Percentiles rank a stretch among this genome's conserved stretches.
Conservation (phyloP, 2,888 invertebrate species). For the Eledona agricola region DNA sequence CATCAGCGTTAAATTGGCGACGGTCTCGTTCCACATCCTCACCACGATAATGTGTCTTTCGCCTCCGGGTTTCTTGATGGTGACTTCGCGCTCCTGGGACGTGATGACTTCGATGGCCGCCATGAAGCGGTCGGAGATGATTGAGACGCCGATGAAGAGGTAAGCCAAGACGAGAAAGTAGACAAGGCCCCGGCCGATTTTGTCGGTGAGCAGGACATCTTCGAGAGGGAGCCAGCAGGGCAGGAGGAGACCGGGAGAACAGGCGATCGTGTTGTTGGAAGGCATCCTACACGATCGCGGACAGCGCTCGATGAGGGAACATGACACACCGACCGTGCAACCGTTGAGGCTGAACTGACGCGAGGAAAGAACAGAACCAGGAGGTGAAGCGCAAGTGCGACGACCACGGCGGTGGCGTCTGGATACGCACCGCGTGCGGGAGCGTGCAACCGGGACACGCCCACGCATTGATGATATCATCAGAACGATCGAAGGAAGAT, state of each 20-base stretch:
- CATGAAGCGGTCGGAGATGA: conserved; percentile 99
- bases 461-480: not conserved
- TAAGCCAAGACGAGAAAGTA: conserved; percentile 92
- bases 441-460: conserved; percentile 6
- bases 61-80: conserved; percentile 87
- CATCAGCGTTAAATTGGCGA: conserved; percentile 98
- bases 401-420: conserved; percentile 1
- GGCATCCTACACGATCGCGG: conserved; percentile 24
- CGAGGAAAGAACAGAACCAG: conserved; percentile 38
- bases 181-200: conserved; percentile 84
- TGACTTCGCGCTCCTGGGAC: conserved; percentile 94
- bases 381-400: conserved; percentile 46
- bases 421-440: conserved; percentile 6
- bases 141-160: conserved; percentile 98
- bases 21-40: conserved; percentile 99
- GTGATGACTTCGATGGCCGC: conserved; percentile 97
- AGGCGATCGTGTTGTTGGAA: conserved; percentile 59
- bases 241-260: conserved; percentile 85
- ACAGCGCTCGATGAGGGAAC: conserved; percentile 33
- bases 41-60: conserved; percentile 90
- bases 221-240: conserved; percentile 85
- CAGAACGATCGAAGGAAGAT: not conserved
- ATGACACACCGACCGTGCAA: conserved; percentile 42
- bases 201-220: conserved; percentile 78
- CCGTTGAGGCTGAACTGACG: conserved; percentile 46